Evolutionary conservation across 2,797 vertebrate species (phyloP).

Genomic region (Lacerta bilineata): DNA sequence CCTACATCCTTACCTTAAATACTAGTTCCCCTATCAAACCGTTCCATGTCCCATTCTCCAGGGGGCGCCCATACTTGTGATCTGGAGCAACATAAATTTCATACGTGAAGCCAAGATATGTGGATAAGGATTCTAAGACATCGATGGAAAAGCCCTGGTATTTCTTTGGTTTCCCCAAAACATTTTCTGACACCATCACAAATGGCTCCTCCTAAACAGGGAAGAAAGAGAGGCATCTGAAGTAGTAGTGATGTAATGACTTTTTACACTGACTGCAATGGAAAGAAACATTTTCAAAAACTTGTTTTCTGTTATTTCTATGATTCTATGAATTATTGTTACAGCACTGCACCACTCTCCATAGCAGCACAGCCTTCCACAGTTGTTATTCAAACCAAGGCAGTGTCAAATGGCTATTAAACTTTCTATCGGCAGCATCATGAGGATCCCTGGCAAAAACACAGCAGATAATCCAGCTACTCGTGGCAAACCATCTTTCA

Average conservation of each 20-base stretch:
- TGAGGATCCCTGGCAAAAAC: neutral
- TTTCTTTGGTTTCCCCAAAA: constrained; percentile 97
- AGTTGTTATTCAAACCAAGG: neutral
- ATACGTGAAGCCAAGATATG: constrained; percentile 97
- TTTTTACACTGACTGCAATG: neutral
- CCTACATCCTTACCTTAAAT: constrained; percentile 89
- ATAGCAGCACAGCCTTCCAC: neutral
- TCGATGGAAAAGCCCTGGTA: constrained; percentile 98
- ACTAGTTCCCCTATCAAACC: constrained; percentile 96
- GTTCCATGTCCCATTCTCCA: constrained; percentile 95
- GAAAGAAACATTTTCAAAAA: constrained; percentile 28
- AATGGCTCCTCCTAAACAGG: constrained; percentile 94
- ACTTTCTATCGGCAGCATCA: neutral
- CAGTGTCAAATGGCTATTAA: neutral
- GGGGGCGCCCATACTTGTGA: constrained; percentile 96
- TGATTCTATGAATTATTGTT: no score
- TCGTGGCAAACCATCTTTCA: neutral
- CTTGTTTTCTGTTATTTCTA: neutral
- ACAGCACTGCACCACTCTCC: neutral
- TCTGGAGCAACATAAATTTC: constrained; percentile 97
- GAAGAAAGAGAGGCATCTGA: constrained; percentile 44
- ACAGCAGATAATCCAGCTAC: neutral
- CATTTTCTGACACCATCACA: constrained; percentile 99
- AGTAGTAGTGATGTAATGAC: constrained; percentile 30
- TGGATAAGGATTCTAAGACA: constrained; percentile 94